A percentile compares a stretch with the other conserved stretches of the same genome.
phyloP scores from a whole-genome alignment of 2,113 vertebrate genomes.

The Camelus dromedarius region DNA sequence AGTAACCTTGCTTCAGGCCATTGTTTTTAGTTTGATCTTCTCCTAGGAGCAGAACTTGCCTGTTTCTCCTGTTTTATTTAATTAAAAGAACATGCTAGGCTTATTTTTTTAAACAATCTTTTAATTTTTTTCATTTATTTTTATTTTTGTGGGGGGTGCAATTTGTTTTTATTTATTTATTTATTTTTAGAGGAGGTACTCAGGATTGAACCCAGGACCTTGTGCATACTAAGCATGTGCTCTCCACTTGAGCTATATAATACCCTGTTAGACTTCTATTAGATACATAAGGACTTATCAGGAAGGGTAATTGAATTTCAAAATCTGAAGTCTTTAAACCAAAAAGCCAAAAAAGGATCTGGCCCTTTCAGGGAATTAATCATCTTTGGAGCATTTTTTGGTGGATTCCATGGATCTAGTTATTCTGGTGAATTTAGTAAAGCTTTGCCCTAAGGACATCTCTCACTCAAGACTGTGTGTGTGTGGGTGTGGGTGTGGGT shows the following conservation, averaged over 20 bases:
- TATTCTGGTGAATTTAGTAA: conserved; percentile 48
- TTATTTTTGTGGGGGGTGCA: too few relatives aligned
- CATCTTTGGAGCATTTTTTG: background rate
- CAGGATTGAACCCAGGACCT: too few relatives aligned
- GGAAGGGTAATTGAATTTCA: conserved; percentile 57
- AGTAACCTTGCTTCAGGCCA: conserved; percentile 43
- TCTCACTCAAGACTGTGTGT: background rate
- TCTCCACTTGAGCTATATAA: too few relatives aligned
- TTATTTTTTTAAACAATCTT: too few relatives aligned
- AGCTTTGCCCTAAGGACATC: background rate
- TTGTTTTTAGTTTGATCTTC: conserved; percentile 61
- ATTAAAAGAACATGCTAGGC: conserved; percentile 19
- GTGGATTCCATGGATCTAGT: background rate
- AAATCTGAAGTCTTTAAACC: conserved; percentile 2
- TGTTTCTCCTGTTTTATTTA: conserved; percentile 58
- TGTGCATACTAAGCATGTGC: too few relatives aligned
- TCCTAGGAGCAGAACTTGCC: conserved; percentile 37
- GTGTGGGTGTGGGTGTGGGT: background rate
- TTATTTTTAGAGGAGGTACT: too few relatives aligned
- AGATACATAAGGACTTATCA: conserved; percentile 10
- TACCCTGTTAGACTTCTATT: background rate
- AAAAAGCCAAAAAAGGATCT: background rate
- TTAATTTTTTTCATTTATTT: too few relatives aligned
- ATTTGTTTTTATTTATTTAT: too few relatives aligned
- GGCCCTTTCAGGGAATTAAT: conserved; percentile 27